phyloP scores from a whole-genome alignment of 2,797 vertebrate species.

The Cryptoblepharus egeriae region DNA sequence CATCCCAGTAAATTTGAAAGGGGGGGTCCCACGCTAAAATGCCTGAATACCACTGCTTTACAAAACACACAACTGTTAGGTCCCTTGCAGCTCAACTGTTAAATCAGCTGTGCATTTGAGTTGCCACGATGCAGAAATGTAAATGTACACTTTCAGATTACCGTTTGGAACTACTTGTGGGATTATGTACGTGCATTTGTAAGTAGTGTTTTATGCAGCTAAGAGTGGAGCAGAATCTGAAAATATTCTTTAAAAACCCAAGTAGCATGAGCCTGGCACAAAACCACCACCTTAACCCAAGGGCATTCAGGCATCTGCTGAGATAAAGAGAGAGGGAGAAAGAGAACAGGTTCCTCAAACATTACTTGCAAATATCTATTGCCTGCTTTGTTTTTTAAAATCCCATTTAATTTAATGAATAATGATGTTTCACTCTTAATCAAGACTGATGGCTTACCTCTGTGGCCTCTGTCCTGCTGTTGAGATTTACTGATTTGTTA shows the following conservation, averaged over 20 bases:
- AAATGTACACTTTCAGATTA: slow-evolving; percentile 14
- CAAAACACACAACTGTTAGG: neutral
- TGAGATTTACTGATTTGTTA: slow-evolving; percentile 21
- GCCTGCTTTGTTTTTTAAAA: slow-evolving; percentile 47
- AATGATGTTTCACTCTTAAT: slow-evolving; percentile 48
- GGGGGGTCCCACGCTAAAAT: no score
- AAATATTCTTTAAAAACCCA: neutral
- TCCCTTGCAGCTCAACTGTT: slow-evolving; percentile 1
- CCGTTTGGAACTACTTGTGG: slow-evolving; percentile 4
- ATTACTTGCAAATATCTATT: slow-evolving; percentile 5
- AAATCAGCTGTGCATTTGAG: neutral
- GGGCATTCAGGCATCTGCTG: neutral
- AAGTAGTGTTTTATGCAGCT: slow-evolving; percentile 24
- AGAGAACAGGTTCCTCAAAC: neutral
- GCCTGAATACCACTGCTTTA: no score
- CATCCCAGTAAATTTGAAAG: no score
- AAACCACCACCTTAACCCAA: slow-evolving; percentile 48
- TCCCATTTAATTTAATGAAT: slow-evolving; percentile 47
- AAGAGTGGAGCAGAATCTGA: slow-evolving; percentile 21
- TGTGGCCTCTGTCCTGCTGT: slow-evolving; percentile 19
- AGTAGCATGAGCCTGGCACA: slow-evolving; percentile 19
- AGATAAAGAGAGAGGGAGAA: neutral
- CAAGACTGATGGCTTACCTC: slow-evolving; percentile 34
- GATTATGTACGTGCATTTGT: slow-evolving; percentile 12
- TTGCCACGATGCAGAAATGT: slow-evolving; percentile 13